Evolutionary conservation across 2,797 vertebrate genomes (phyloP).

Genomic region (Protonibea diacanthus): DNA sequence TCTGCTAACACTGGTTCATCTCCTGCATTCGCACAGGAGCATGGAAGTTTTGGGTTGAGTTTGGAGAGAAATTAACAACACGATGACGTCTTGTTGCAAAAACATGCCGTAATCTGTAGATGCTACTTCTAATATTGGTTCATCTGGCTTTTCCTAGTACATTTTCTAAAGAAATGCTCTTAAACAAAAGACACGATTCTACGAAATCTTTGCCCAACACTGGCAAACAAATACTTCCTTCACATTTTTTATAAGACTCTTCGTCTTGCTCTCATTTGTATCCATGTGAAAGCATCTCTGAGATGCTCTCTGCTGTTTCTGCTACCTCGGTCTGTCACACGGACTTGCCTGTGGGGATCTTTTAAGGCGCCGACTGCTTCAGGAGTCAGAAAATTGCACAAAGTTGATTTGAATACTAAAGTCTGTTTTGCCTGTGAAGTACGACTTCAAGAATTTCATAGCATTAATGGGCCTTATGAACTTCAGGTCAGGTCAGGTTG

Average conservation of each 20-base stretch:
- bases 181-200: not conserved
- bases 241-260: too few species aligned
- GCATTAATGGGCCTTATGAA: not conserved
- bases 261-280: not conserved
- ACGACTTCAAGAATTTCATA: constrained; percentile 9
- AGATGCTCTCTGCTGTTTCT: constrained; percentile 50
- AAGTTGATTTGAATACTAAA: constrained; percentile 15
- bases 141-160: not conserved
- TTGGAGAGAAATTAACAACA: not conserved
- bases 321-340: constrained; percentile 69
- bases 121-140: not conserved
- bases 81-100: not conserved
- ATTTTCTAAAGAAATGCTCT: not conserved
- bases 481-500: not conserved
- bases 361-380: constrained; percentile 1
- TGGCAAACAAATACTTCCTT: constrained; percentile 7
- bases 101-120: not conserved
- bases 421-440: not conserved
- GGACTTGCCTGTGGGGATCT: constrained; percentile 33
- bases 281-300: constrained; percentile 6
- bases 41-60: not conserved
- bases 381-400: constrained; percentile 10
- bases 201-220: not conserved
- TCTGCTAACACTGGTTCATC: constrained; percentile 1
- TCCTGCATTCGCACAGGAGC: not conserved